phyloP scores from a whole-genome alignment of 1,140 invertebrate species.

The Cyrtorhinus lividipennis region DNA sequence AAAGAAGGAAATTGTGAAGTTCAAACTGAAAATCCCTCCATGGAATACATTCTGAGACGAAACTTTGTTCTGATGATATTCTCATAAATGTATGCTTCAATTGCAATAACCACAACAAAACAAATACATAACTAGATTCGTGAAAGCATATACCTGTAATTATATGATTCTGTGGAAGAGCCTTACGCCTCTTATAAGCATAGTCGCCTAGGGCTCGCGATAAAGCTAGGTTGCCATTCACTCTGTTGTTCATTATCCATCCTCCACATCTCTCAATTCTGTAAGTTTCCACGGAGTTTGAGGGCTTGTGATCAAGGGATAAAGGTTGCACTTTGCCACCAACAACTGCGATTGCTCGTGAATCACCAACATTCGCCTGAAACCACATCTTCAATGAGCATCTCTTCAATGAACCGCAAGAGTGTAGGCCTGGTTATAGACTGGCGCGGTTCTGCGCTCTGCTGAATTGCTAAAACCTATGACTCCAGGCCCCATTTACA shows the following conservation, averaged over 20 bases:
- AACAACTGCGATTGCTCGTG: constrained; percentile 68
- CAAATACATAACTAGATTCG: too few species aligned
- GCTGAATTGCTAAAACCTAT: background rate
- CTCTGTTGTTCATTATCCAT: constrained; percentile 91
- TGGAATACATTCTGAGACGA: too few species aligned
- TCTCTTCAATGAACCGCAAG: background rate
- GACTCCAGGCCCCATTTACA: too few species aligned
- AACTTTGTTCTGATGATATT: too few species aligned
- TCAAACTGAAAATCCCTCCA: too few species aligned
- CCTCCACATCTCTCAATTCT: constrained; percentile 89
- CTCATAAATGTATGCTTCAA: constrained; percentile 11
- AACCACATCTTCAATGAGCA: constrained; percentile 12
- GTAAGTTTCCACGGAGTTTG: constrained; percentile 66
- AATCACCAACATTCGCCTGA: constrained; percentile 89
- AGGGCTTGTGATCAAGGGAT: constrained; percentile 90
- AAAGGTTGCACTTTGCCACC: constrained; percentile 50
- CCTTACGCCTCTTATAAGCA: constrained; percentile 78
- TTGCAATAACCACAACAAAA: background rate
- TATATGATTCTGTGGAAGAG: constrained; percentile 85
- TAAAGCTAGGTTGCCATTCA: constrained; percentile 93
- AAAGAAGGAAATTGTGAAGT: too few species aligned
- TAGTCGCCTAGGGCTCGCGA: constrained; percentile 95
- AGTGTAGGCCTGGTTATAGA: background rate
- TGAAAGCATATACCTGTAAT: constrained; percentile 61
- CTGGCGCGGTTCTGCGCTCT: too few species aligned